phyloP scores from a whole-genome alignment of 1,140 invertebrate species.

The Sitophilus oryzae region DNA sequence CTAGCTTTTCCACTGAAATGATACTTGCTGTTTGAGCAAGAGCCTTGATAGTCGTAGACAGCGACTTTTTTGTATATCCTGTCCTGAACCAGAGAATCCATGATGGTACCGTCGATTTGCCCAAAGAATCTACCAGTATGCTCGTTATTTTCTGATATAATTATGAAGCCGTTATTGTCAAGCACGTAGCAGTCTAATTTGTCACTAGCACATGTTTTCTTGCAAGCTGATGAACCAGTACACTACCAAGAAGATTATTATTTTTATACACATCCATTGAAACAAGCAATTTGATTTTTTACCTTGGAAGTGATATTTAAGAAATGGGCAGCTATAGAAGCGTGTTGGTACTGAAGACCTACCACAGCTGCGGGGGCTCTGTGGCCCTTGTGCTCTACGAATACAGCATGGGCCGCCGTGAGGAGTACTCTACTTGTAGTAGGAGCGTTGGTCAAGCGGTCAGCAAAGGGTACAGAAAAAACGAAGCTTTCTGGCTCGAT shows the following conservation, averaged over 20 bases:
- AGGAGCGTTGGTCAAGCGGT: slow-evolving; percentile 48
- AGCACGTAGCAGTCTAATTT: slow-evolving; percentile 86
- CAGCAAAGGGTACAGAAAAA: slow-evolving; percentile 84
- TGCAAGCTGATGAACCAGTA: slow-evolving; percentile 61
- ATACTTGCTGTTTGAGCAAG: slow-evolving; percentile 61
- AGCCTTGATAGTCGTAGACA: slow-evolving; percentile 79
- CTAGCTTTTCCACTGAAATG: slow-evolving; percentile 57
- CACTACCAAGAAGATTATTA: slow-evolving; percentile 53
- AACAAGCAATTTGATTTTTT: too few species aligned
- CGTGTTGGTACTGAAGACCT: slow-evolving; percentile 78
- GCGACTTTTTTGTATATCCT: slow-evolving; percentile 81
- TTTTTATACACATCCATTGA: neutral
- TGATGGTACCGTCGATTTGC: slow-evolving; percentile 89
- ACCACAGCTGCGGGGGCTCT: slow-evolving; percentile 85
- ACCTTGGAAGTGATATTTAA: slow-evolving; percentile 80
- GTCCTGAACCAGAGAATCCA: slow-evolving; percentile 87
- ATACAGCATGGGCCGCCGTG: slow-evolving; percentile 85
- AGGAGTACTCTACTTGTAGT: slow-evolving; percentile 60
- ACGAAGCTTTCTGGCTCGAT: slow-evolving; percentile 86
- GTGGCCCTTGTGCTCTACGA: slow-evolving; percentile 75
- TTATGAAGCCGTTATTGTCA: slow-evolving; percentile 91
- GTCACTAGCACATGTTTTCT: slow-evolving; percentile 77
- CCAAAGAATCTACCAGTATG: slow-evolving; percentile 88
- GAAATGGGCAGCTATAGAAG: slow-evolving; percentile 73
- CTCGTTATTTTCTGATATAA: slow-evolving; percentile 76